A percentile compares a stretch with the other conserved stretches of the same genome.
These are phyloP conservation scores for Pachycephus smyrnensis DNA, from an alignment of 2,888 invertebrate genomes.

Conservation along the genomic window DNA sequence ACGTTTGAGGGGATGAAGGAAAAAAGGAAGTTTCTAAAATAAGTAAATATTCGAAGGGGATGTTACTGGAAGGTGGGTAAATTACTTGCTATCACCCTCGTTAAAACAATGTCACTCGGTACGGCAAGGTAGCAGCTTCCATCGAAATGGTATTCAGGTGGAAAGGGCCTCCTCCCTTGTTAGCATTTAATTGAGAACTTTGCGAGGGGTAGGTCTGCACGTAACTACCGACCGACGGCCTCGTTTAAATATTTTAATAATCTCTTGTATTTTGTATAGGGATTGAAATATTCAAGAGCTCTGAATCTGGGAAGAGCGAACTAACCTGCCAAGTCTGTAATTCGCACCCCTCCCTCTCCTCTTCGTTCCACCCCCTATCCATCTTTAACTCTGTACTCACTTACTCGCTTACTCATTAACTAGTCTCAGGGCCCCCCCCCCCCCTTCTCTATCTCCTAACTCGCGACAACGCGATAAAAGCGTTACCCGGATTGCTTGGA, in stretches of 20 bases:
- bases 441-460: not conserved
- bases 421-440: not conserved
- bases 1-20: too few species aligned
- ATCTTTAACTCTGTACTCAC: not conserved
- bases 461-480: too few species aligned
- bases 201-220: constrained; percentile 37
- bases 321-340: constrained; percentile 6
- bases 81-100: constrained; percentile 55
- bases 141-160: constrained; percentile 54
- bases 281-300: constrained; percentile 48
- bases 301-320: too few species aligned
- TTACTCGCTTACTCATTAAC: not conserved
- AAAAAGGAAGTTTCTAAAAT: too few species aligned
- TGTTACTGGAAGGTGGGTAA: constrained; percentile 36
- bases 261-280: constrained; percentile 56
- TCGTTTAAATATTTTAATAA: constrained; percentile 61
- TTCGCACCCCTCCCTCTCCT: not conserved
- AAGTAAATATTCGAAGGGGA: too few species aligned
- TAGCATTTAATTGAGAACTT: constrained; percentile 61
- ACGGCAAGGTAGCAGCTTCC: constrained; percentile 36
- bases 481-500: too few species aligned
- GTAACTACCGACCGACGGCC: constrained; percentile 54
- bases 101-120: constrained; percentile 53
- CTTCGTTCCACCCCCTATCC: constrained; percentile 2
- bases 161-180: constrained; percentile 60